Evolutionary conservation across 2,797 vertebrate species (phyloP).

Genomic region (Labeo calbasu): DNA sequence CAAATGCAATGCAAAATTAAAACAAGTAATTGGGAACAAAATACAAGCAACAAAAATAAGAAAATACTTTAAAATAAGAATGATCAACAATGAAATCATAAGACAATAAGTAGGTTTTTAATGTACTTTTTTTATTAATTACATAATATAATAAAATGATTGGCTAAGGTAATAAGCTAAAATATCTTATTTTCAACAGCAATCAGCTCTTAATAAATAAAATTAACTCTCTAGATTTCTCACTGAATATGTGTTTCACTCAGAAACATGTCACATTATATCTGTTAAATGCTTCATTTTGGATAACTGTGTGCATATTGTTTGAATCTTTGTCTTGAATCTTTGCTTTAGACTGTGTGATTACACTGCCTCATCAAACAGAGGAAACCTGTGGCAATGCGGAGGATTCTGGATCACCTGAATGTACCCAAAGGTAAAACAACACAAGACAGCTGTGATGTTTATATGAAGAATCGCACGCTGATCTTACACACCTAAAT

Average conservation of each 20-base stretch:
- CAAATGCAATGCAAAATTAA: background rate
- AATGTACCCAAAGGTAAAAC: constrained; percentile 67
- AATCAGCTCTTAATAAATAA: background rate
- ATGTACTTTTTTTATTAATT: no score
- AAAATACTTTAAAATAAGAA: background rate
- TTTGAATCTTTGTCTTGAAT: background rate
- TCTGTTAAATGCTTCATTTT: background rate
- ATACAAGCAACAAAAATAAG: background rate
- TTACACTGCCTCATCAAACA: constrained; percentile 60
- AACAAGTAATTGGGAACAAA: background rate
- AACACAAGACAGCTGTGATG: background rate
- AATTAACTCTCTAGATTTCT: background rate
- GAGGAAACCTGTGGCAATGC: constrained; percentile 24
- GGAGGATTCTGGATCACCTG: constrained; percentile 48
- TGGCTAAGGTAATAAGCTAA: background rate
- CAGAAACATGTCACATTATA: background rate
- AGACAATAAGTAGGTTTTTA: background rate
- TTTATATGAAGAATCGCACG: background rate
- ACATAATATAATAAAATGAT: background rate
- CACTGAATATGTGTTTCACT: background rate
- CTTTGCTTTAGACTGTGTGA: constrained; percentile 55
- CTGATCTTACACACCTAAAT: background rate
- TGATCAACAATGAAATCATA: background rate
- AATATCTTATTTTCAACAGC: background rate
- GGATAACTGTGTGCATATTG: background rate